Evolutionary conservation across 2,888 invertebrate species (phyloP), one percentile per base, ranked within the genome.

Genomic region (Leistus spinibarbis): DNA sequence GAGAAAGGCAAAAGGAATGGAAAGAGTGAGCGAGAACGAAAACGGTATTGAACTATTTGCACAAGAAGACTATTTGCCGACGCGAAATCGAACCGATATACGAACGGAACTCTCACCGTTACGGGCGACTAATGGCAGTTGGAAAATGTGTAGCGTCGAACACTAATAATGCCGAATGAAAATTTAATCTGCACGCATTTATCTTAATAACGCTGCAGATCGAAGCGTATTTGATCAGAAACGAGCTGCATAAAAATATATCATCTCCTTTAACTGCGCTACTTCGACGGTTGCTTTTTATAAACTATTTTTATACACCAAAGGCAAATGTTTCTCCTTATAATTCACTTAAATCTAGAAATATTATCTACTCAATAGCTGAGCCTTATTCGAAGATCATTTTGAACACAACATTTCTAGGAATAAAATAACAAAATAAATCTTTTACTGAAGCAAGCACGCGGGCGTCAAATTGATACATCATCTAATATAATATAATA

Each of bases 101-200:
- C 20, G 60, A 60, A 19, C 60, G 60, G 60, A 60, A 60, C 60
- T 5, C 40, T 60, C 60, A 60, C 60, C 60, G 60, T 60, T 19
- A 60, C 60, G 60, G 19, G 40, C 19, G 60, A 60, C 60, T 60
- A 60, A 60, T 60, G 60, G 60, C 64, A 27, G 23, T 22, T 23
- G 17, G 24, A 64, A 64, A 64, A 64, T 64, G 64, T 64, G 23
- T 64, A 23, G 64, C 64, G 16, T 17, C 64, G 64, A 64, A 23
- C 17, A 20, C 64, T 64, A 64, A 64, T 64, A 64, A 64, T 64
- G 64, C 64, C 23, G 27, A 64, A 64, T 64, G 64, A 64, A 64
- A 64, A 64, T 64, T 64, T 64, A 64, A 64, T 64, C 64, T 64
- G 27, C 27, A 27, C 10, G 64, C 64, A 23, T 64, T 64, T 64